Conservation (phyloP, 1,140 invertebrate species). For the Caenorhabditis remanei region DNA sequence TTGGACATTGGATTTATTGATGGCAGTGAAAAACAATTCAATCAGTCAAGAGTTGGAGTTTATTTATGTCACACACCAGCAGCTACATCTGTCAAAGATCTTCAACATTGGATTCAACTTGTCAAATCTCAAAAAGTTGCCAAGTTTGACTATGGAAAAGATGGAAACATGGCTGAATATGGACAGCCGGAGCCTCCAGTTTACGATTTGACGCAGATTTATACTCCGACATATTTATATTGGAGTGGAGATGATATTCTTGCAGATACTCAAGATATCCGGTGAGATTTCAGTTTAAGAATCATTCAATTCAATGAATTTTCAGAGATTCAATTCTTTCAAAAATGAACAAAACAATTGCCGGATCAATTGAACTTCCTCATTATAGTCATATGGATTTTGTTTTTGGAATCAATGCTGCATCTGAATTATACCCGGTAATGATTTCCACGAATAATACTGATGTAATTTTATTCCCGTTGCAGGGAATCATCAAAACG, state of each 20-base stretch:
- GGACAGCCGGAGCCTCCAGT: slow-evolving; percentile 70
- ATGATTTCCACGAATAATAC: neutral
- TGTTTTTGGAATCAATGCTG: slow-evolving; percentile 71
- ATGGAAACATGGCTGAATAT: slow-evolving; percentile 40
- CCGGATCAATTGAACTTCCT: slow-evolving; percentile 57
- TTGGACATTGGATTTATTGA: slow-evolving; percentile 61
- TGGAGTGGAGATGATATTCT: slow-evolving; percentile 74
- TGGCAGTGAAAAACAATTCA: slow-evolving; percentile 58
- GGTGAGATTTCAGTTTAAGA: slow-evolving; percentile 24
- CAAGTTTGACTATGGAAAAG: slow-evolving; percentile 49
- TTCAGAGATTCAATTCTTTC: slow-evolving; percentile 50
- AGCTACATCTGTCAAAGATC: slow-evolving; percentile 64
- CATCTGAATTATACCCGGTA: slow-evolving; percentile 66
- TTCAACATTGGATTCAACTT: slow-evolving; percentile 63
- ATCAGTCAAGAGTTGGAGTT: slow-evolving; percentile 64
- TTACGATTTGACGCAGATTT: slow-evolving; percentile 71
- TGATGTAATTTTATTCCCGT: neutral
- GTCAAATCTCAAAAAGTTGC: slow-evolving; percentile 40
- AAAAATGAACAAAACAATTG: slow-evolving; percentile 58
- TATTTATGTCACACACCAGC: slow-evolving; percentile 66
- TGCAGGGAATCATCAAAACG: slow-evolving; percentile 30
- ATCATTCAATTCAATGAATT: neutral
- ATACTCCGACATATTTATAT: slow-evolving; percentile 71
- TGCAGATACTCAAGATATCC: slow-evolving; percentile 71
- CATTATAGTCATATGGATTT: slow-evolving; percentile 76